Evolutionary conservation across 2,888 invertebrate species (phyloP), one percentile per base, ranked within the genome.

Genomic region (Sisyra nigra): DNA sequence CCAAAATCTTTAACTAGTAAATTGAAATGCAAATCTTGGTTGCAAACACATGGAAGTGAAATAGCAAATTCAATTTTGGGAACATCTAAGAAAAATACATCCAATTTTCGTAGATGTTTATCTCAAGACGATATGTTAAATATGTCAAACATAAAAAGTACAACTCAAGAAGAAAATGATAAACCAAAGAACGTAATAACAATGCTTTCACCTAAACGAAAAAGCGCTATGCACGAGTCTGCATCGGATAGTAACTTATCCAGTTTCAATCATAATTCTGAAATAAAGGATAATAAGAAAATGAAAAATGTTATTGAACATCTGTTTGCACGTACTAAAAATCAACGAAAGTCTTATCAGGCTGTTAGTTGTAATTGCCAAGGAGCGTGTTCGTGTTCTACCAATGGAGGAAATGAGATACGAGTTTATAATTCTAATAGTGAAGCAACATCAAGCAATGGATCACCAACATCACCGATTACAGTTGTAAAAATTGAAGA

Each of bases 191-290:
- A 39, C 32, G 17, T 31, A 32, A 14, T 9, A 14, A 19, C 11
- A 7, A 2, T n/a, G 7, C 39, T 14, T 29, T 9, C 13, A 3
- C 39, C 9, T 19, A 39, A 5, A 14, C 14, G 10, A 8, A 31
- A 40, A 31, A 31, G 11, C n/a, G 7, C 17, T 13, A n/a, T 19
- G 24, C 32, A 31, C 6, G 46, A 46, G 29, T 41, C 40, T 30
- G 44, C 44, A 13, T 47, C 47, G 2, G 47, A 47, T 18, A 46
- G 47, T 32, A 44, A 47, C 36, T 34, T 47, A 34, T 32, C 41
- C 14, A 37, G 42, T 32, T 15, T 45, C 10, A 39, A 38, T 18
- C 33, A 37, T 18, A 37, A 38, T 6, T 19, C 42, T 13, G 47
- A 46, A 42, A 11, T 24, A 34, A 42, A 41, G 33, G 40, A 47